Percentiles rank a stretch among this genome's conserved stretches.
These are phyloP conservation scores for Pangasianodon hypophthalmus DNA, from an alignment of 2,113 vertebrate species.

Conservation along the genomic window DNA sequence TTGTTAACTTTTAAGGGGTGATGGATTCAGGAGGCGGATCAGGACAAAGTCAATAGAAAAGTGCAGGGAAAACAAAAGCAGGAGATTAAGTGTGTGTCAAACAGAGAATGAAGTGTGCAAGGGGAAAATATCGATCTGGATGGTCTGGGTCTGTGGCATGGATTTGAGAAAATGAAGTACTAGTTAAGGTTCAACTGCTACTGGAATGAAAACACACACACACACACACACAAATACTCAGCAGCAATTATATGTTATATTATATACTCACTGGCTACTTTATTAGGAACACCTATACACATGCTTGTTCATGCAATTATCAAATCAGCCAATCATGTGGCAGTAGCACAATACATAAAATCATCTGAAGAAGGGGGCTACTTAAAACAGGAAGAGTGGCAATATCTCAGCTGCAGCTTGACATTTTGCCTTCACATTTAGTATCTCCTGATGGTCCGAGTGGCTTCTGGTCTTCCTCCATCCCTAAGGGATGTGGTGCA, in stretches of 20 bases:
- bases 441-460: background rate
- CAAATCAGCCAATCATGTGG: background rate
- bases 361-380: background rate
- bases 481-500: background rate
- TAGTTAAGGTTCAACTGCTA: slow-evolving; percentile 1
- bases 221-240: background rate
- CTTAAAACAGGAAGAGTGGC: background rate
- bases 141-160: background rate
- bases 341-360: background rate
- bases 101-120: slow-evolving; percentile 29
- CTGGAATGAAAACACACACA: background rate
- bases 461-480: background rate
- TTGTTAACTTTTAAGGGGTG: slow-evolving; percentile 35
- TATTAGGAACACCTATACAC: too few species aligned
- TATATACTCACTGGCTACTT: background rate
- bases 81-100: slow-evolving; percentile 32
- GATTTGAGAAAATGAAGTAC: slow-evolving; percentile 19
- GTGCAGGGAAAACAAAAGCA: slow-evolving; percentile 30
- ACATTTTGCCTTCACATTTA: background rate
- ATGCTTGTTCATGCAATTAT: background rate
- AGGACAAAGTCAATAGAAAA: slow-evolving; percentile 28
- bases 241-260: background rate
- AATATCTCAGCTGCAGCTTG: background rate
- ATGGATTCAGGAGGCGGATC: slow-evolving; percentile 17
- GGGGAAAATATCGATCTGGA: slow-evolving; percentile 19